Evolutionary conservation across 2,888 invertebrate species (phyloP).

Genomic region (Philereme vetulata): DNA sequence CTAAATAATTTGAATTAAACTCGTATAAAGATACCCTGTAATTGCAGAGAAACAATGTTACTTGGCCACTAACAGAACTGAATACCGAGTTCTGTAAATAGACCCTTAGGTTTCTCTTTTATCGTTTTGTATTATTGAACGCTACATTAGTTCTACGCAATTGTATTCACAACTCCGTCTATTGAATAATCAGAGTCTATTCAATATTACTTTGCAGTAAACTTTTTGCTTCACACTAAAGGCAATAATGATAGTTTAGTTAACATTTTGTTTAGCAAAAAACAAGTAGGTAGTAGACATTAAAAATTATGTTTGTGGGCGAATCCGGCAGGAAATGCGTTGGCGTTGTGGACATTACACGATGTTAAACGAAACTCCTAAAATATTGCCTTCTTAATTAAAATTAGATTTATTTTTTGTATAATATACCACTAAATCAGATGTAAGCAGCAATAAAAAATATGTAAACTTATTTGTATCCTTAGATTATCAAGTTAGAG

Average conservation of each 20-base stretch:
- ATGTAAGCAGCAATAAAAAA: constrained; percentile 1
- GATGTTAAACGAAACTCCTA: constrained; percentile 20
- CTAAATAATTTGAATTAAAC: constrained; percentile 25
- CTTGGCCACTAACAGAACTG: constrained; percentile 2
- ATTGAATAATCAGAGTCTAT: background rate
- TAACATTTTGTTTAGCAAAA: background rate
- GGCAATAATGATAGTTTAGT: background rate
- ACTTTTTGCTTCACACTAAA: background rate
- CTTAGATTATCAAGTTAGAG: too few species aligned
- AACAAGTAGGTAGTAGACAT: background rate
- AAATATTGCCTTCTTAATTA: constrained; percentile 24
- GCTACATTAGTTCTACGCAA: background rate
- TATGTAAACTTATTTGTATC: background rate
- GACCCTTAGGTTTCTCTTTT: constrained; percentile 2
- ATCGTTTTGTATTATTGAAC: constrained; percentile 8
- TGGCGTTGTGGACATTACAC: constrained; percentile 42
- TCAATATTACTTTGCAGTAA: background rate
- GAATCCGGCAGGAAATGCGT: constrained; percentile 52
- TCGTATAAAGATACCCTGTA: constrained; percentile 19
- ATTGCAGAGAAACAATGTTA: constrained; percentile 25
- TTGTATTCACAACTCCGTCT: background rate
- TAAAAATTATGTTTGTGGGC: constrained; percentile 39
- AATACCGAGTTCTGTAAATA: constrained; percentile 8
- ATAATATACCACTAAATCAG: constrained; percentile 3
- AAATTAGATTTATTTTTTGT: constrained; percentile 22